These are phyloP conservation scores for Loriculus beryllinus DNA, from an alignment of 2,797 vertebrate species.

Conservation along the genomic window DNA sequence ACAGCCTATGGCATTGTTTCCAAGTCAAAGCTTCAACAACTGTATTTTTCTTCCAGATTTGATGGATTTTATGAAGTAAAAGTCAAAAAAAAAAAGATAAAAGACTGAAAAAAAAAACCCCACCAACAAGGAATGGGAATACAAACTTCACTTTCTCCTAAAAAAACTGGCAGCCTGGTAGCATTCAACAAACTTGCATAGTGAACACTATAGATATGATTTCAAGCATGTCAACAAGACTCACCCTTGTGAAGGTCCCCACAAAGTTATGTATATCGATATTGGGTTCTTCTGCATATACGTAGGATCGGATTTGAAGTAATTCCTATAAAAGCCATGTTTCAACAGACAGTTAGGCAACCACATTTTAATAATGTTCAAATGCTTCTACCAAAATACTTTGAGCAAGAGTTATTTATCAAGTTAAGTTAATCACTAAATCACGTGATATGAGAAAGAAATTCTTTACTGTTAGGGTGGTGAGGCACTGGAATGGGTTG, in stretches of 20 bases:
- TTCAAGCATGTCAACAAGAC: background rate
- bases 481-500: no score
- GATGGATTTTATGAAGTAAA: background rate
- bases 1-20: background rate
- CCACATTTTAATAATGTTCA: background rate
- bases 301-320: conserved; percentile 89
- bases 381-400: background rate
- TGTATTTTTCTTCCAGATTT: background rate
- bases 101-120: no score
- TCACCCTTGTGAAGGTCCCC: conserved; percentile 95
- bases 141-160: background rate
- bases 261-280: conserved; percentile 98
- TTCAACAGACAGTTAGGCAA: background rate
- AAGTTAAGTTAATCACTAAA: background rate
- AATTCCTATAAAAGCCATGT: conserved; percentile 81
- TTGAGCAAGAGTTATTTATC: background rate
- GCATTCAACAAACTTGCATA: background rate
- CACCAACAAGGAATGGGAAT: background rate
- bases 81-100: no score
- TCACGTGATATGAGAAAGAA: no score
- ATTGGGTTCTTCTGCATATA: conserved; percentile 96
- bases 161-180: background rate
- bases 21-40: background rate
- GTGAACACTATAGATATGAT: background rate
- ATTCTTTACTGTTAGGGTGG: no score